These are phyloP conservation scores for Leptinotarsa tumamoca DNA, from an alignment of 2,888 invertebrate species.

Conservation along the genomic window DNA sequence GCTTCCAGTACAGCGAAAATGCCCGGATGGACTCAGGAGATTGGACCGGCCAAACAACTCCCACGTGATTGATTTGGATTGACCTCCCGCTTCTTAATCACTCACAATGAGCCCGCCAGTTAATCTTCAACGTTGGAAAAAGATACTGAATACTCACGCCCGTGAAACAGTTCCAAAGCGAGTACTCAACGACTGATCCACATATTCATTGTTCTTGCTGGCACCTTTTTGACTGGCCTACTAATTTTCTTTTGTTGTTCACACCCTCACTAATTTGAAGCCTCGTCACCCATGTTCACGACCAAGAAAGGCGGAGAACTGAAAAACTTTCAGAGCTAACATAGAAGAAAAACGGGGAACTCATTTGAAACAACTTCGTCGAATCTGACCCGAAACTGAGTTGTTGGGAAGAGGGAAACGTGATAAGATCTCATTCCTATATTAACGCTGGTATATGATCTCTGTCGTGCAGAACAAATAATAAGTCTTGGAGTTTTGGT, in stretches of 20 bases:
- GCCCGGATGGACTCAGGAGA: no score
- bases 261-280: slow-evolving; percentile 5
- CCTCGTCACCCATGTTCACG: slow-evolving; percentile 11
- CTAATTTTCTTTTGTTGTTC: neutral
- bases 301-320: slow-evolving; percentile 16
- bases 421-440: slow-evolving; percentile 5
- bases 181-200: no score
- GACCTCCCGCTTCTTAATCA: no score
- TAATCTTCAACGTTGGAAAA: no score
- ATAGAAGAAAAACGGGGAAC: neutral
- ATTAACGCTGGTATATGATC: neutral
- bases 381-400: neutral
- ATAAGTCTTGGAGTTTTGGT: neutral
- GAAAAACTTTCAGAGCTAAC: slow-evolving; percentile 9
- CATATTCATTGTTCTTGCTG: no score
- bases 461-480: neutral
- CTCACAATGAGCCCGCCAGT: no score
- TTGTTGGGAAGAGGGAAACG: slow-evolving; percentile 8
- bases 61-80: no score
- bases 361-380: slow-evolving; percentile 3
- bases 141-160: no score
- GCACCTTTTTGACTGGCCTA: neutral
- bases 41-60: no score
- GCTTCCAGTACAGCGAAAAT: no score
- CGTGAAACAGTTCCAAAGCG: no score